phyloP scores from a whole-genome alignment of 1,140 invertebrate genomes.

The Berghia stephanieae region DNA sequence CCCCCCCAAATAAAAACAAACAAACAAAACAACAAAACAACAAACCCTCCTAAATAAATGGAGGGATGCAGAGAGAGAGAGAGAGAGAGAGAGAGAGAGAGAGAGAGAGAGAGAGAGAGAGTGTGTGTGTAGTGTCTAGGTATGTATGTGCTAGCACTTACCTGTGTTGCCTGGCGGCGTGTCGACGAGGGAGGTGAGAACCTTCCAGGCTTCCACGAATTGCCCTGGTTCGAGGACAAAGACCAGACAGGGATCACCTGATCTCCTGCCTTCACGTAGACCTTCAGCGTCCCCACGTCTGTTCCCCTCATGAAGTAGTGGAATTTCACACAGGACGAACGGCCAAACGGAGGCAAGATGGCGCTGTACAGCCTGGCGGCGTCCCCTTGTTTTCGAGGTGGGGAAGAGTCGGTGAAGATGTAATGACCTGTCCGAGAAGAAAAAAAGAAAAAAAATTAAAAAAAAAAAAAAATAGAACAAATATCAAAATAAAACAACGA shows the following conservation, averaged over 20 bases:
- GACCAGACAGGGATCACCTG: not conserved
- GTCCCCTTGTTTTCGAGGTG: slow-evolving; percentile 14
- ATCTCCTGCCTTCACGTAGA: slow-evolving; percentile 8
- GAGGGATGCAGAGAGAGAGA: too few species aligned
- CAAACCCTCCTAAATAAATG: too few species aligned
- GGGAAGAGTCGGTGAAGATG: not conserved
- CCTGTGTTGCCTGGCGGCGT: not conserved
- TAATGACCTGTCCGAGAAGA: too few species aligned
- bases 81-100: too few species aligned
- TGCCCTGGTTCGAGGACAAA: slow-evolving; percentile 20
- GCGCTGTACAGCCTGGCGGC: not conserved
- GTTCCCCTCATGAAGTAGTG: slow-evolving; percentile 14
- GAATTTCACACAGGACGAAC: slow-evolving; percentile 19
- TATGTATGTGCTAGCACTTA: too few species aligned
- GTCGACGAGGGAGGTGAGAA: not conserved
- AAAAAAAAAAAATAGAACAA: too few species aligned
- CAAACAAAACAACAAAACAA: too few species aligned
- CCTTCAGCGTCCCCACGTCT: slow-evolving; percentile 15
- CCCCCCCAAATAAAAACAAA: too few species aligned
- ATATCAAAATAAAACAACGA: too few species aligned
- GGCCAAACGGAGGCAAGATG: not conserved
- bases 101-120: too few species aligned
- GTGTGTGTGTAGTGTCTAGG: too few species aligned
- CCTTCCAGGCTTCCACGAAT: not conserved
- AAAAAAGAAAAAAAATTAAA: too few species aligned